phyloP scores from a whole-genome alignment of 2,113 vertebrate species.

The Polyodon spathula region DNA sequence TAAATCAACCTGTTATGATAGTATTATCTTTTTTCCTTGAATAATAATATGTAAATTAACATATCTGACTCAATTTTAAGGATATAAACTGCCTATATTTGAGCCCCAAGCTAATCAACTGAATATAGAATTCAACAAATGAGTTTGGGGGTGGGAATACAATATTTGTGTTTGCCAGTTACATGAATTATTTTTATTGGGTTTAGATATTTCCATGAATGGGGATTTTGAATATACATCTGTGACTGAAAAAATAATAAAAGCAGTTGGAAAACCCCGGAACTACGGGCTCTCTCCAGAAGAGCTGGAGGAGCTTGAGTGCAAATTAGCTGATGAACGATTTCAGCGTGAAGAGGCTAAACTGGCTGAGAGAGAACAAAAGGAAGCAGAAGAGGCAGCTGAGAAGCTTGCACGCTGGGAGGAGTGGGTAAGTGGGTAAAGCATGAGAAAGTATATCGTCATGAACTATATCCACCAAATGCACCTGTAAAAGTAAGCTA shows the following conservation, averaged over 20 bases:
- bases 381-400: slow-evolving; percentile 55
- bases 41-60: neutral
- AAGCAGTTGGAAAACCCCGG: slow-evolving; percentile 61
- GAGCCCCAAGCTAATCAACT: no score
- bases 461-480: no score
- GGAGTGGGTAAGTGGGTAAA: slow-evolving; percentile 68
- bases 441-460: no score
- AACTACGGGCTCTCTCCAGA: slow-evolving; percentile 66
- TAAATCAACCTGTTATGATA: neutral
- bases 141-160: neutral
- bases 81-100: no score
- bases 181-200: neutral
- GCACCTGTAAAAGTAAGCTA: no score
- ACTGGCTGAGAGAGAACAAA: slow-evolving; percentile 41
- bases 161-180: neutral
- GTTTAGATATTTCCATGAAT: slow-evolving; percentile 61
- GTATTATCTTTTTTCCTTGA: neutral
- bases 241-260: slow-evolving; percentile 58
- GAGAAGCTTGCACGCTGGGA: slow-evolving; percentile 62
- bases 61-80: no score
- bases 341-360: slow-evolving; percentile 47
- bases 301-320: slow-evolving; percentile 57
- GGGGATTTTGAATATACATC: slow-evolving; percentile 54
- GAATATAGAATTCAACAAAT: no score
- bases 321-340: slow-evolving; percentile 43